Percentiles rank a stretch among this genome's conserved stretches.
phyloP scores from a whole-genome alignment of 2,888 invertebrate species.

The Seira ritae region DNA sequence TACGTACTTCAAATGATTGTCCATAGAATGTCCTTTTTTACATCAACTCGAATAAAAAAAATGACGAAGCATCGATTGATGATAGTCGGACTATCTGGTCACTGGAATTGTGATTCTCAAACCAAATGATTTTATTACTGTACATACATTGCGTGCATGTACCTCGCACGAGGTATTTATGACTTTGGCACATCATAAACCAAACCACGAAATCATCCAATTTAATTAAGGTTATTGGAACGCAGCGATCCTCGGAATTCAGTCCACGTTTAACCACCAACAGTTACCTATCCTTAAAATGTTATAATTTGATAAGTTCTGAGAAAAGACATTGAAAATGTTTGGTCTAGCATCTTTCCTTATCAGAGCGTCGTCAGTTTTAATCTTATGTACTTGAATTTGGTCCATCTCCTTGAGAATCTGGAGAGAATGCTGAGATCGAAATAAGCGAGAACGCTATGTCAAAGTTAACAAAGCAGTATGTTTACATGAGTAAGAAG shows the following conservation, averaged over 20 bases:
- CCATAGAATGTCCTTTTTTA: no score
- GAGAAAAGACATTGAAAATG: not conserved
- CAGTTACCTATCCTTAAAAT: no score
- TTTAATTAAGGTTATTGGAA: slow-evolving; percentile 41
- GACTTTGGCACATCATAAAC: not conserved
- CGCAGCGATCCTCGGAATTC: slow-evolving; percentile 42
- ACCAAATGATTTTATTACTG: no score
- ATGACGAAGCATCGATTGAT: not conserved
- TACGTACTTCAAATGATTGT: no score
- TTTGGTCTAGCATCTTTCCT: not conserved
- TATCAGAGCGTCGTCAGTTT: not conserved
- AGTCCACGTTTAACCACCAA: not conserved
- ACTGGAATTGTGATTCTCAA: not conserved
- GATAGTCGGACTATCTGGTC: not conserved
- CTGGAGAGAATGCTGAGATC: no score
- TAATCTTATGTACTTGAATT: not conserved
- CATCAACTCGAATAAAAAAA: not conserved
- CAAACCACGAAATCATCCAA: no score
- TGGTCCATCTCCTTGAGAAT: not conserved
- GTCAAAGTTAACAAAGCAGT: no score
- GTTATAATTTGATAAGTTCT: not conserved
- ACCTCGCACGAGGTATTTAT: no score
- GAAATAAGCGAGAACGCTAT: no score
- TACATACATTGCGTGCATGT: no score
- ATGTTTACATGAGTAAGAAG: no score